Base-by-base conservation (phyloP, 2,888 invertebrate species). In the Clanis bilineata region DNA sequence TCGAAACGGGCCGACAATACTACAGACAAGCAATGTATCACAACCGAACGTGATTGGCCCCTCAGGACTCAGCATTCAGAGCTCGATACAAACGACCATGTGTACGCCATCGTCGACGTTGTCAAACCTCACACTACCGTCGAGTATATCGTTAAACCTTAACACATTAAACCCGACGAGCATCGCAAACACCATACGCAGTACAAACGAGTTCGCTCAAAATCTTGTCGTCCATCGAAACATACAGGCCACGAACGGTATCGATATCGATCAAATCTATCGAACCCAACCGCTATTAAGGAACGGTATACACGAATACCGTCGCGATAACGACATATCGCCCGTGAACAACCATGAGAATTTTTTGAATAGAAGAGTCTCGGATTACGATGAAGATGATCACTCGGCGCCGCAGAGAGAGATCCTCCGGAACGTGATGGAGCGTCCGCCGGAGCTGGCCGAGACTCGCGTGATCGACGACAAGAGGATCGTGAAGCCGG, bases 331-430 rank as follows among this genome's bases (percentile, higher is more conserved):
- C 0, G 84, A 86, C 2, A 71, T 83, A 56, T 85, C 86, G 5
- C 82, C 85, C 0, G 45, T 83, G 57, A 84, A 84, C 62, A 86
- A 80, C 47, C 82, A 83, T 74, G 86, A 88, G 66, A 85, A 81
- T 80, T 90, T 88, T 80, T 77, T 80, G 67, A 83, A 80, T 74
- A 81, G 88, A 77, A 73, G 90, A 74, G 82, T 82, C 76, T 80
- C 83, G 79, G 89, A 88, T 64, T 89, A 90, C 65, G 88, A 90
- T n/a, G 90, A 90, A 2, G 88, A 90, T 28, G 89, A 88, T 12
- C 83, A 80, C 59, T 72, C 78, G 22, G 74, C 80, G 47, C 77
- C 82, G 63, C 87, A 85, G 63, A 79, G 80, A 58, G 83, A 78
- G 60, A 73, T 83, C 36, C 73, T 82, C 57, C 76, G 84, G 58